A percentile compares a stretch with the other conserved stretches of the same genome.
Evolutionary conservation across 2,888 invertebrate species (phyloP).

Genomic region (Eupsilia transversa): DNA sequence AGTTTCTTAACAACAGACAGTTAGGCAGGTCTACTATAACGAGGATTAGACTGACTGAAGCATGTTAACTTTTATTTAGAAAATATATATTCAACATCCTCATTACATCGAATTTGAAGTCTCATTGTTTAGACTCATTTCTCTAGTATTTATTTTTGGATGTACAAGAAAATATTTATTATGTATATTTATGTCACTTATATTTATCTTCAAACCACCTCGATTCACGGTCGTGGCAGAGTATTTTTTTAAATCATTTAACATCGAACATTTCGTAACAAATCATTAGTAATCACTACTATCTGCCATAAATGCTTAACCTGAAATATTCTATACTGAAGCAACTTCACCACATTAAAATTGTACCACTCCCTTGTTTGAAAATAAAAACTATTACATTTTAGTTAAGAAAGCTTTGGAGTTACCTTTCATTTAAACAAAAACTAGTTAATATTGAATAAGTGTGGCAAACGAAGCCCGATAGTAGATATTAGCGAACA

Average conservation of each 20-base stretch:
- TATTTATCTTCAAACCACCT: conserved; percentile 74
- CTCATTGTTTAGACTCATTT: conserved; percentile 61
- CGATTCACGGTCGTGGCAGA: conserved; percentile 80
- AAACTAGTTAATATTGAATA: not conserved
- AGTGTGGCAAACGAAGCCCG: not conserved
- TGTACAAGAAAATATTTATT: conserved; percentile 45
- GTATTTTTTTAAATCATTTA: conserved; percentile 74
- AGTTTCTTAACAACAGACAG: conserved; percentile 55
- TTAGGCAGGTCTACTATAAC: conserved; percentile 46
- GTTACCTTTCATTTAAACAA: not conserved
- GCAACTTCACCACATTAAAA: conserved; percentile 60
- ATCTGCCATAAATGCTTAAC: conserved; percentile 67
- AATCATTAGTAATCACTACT: conserved; percentile 74
- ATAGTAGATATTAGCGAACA: not conserved
- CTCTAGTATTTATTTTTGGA: conserved; percentile 49
- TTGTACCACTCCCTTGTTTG: conserved; percentile 34
- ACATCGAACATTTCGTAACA: conserved; percentile 70
- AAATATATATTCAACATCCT: conserved; percentile 50
- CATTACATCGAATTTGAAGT: conserved; percentile 69
- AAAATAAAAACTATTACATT: conserved; percentile 2
- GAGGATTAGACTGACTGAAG: conserved; percentile 82
- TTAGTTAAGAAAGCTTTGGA: not conserved
- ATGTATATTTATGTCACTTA: conserved; percentile 70
- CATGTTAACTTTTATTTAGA: conserved; percentile 74
- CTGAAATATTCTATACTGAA: conserved; percentile 68